Conservation (phyloP, 2,113 vertebrate species). For the Eubucco bourcierii region DNA sequence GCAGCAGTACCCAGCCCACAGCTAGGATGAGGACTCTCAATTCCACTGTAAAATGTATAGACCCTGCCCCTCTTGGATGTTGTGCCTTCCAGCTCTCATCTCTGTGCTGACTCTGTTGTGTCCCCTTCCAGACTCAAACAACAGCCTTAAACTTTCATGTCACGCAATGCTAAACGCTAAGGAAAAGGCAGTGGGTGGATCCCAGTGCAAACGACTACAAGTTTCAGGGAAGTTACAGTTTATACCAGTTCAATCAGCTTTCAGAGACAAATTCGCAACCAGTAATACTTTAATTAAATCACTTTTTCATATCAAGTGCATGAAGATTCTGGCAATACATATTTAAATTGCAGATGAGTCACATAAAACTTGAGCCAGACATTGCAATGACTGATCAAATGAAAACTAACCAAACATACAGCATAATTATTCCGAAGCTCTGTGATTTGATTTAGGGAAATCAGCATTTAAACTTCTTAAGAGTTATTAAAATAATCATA, state of each 20-base stretch:
- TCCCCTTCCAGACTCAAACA: not conserved
- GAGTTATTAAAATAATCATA: constrained; percentile 38
- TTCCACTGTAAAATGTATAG: not conserved
- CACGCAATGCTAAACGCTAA: rapidly evolving
- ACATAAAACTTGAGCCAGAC: not conserved
- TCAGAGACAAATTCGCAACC: not conserved
- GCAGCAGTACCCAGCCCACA: rapidly evolving
- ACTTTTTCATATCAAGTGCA: not conserved
- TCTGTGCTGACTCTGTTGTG: not conserved
- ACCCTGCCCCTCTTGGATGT: not conserved
- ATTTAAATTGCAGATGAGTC: constrained; percentile 39
- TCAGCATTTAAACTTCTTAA: not conserved
- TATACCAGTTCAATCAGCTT: not conserved
- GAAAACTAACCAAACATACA: not conserved
- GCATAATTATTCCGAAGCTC: not conserved
- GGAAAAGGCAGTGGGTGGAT: not conserved
- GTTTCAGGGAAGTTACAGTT: not conserved
- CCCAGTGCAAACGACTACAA: not conserved
- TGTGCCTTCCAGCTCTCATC: not conserved
- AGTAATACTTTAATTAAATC: not conserved
- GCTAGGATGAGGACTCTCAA: rapidly evolving
- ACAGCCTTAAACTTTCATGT: not conserved
- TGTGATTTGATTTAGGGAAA: constrained; percentile 44
- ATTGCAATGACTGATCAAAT: not conserved
- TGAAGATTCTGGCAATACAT: not conserved